Base-by-base conservation (phyloP, 1,140 invertebrate genomes). In the Neuroterus valhalla region DNA sequence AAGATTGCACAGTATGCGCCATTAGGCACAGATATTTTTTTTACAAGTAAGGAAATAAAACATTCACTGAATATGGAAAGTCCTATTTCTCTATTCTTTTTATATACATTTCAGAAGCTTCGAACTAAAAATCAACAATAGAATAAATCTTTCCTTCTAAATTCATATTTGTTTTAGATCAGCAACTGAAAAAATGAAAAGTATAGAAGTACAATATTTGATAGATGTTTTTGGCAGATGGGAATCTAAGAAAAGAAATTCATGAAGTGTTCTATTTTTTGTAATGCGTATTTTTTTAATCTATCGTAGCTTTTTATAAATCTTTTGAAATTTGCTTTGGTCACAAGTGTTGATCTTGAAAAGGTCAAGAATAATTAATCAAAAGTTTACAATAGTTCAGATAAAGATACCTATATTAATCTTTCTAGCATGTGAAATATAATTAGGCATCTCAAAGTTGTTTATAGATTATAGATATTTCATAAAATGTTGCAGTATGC, bases 251-350 rank as follows among this genome's bases (percentile, higher is more conserved):
- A 75, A 75, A 70, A 43, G 62, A 82, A 79, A 85, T 83, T 84
- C 69, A 71, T 87, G 84, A 86, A 80, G 81, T 80, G 86, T 87
- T 87, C 79, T 86, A 87, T 88, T 87, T 88, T 88, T 85, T 79
- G 83, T 87, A 84, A 88, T 85, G 80, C 84, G 81, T 87, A 88
- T 88, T 87, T 87, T 87, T 87, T 87, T 85, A 88, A 62, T 62
- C 26, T 62, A 62, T n/a, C 55, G 55, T 62, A 62, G 55, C 55
- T 62, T 62, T 62, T 62, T 62, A 26, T 26, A 62, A 62, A 21
- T 8, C 17, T 50, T 21, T 50, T 21, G 10, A 50, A 50, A 50
- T 50, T 50, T 21, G n/a, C 19, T 8, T 62, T 26, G 31, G 55
- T 23, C 26, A 62, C 31, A 26, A 12, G 26, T n/a, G 2, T 62